Percentiles rank a stretch among this genome's conserved stretches.
Conservation (phyloP, 2,113 vertebrate genomes). For the Podarcis muralis region DNA sequence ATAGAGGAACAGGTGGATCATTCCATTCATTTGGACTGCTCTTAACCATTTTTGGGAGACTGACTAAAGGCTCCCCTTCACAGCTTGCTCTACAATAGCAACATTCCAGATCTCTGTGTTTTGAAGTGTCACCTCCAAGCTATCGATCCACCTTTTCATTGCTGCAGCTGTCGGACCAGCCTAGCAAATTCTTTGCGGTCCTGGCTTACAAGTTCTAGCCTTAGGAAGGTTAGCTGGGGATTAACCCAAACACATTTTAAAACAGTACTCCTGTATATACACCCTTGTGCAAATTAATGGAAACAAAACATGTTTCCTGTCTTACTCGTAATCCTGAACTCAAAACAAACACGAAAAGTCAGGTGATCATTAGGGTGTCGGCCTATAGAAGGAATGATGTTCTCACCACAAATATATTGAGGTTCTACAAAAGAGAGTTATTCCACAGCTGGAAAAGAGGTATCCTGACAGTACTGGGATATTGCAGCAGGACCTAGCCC, state of each 20-base stretch:
- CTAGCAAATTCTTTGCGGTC: not conserved
- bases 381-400: no score
- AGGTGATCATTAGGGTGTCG: no score
- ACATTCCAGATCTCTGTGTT: not conserved
- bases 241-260: conserved; percentile 1
- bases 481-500: no score
- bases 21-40: not conserved
- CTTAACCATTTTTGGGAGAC: not conserved
- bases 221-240: no score
- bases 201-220: not conserved
- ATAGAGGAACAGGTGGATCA: not conserved
- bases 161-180: not conserved
- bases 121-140: not conserved
- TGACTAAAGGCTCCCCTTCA: not conserved
- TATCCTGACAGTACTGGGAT: no score
- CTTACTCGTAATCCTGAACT: no score
- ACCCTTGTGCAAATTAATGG: no score
- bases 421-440: no score
- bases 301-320: no score
- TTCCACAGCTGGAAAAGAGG: no score
- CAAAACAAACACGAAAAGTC: no score
- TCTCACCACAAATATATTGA: no score
- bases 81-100: not conserved
- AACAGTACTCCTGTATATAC: not conserved
- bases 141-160: not conserved